A percentile compares a stretch with the other conserved stretches of the same genome.
Conservation (phyloP, 1,140 invertebrate genomes). For the Drepana arcuata region DNA sequence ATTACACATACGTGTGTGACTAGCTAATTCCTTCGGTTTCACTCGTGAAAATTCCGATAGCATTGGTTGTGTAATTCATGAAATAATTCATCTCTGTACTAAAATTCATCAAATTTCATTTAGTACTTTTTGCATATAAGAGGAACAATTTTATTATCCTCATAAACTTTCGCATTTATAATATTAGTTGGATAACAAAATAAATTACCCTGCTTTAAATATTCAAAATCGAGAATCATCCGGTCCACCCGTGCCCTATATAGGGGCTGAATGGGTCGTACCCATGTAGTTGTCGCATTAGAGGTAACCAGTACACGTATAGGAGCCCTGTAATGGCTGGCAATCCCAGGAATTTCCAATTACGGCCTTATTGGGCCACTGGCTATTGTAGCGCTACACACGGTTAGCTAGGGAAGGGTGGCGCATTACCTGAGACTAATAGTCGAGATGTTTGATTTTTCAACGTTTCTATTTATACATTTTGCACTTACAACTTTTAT, state of each 20-base stretch:
- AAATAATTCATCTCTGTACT: conserved; percentile 23
- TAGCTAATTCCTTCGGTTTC: no score
- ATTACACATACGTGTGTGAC: no score
- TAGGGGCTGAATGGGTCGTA: conserved; percentile 15
- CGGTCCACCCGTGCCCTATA: conserved; percentile 1
- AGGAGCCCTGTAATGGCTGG: conserved; percentile 17
- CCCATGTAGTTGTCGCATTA: conserved; percentile 30
- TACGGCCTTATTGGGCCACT: conserved; percentile 38
- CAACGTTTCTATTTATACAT: no score
- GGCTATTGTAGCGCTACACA: conserved; percentile 35
- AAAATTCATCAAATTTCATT: conserved; percentile 20
- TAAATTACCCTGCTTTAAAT: conserved; percentile 4
- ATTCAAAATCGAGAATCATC: neutral
- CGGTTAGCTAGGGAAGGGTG: no score
- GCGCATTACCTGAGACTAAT: no score
- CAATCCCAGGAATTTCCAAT: conserved; percentile 45
- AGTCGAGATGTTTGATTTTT: no score
- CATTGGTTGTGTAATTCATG: no score
- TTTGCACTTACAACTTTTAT: no score
- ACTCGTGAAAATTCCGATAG: no score
- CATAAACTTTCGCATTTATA: neutral
- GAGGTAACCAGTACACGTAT: conserved; percentile 16
- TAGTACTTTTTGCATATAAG: conserved; percentile 6
- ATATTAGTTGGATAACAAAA: no score
- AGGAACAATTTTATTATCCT: neutral